Evolutionary conservation across 1,140 invertebrate genomes (phyloP), one percentile per base, ranked within the genome.

Genomic region (Acyrthosiphon pisum): DNA sequence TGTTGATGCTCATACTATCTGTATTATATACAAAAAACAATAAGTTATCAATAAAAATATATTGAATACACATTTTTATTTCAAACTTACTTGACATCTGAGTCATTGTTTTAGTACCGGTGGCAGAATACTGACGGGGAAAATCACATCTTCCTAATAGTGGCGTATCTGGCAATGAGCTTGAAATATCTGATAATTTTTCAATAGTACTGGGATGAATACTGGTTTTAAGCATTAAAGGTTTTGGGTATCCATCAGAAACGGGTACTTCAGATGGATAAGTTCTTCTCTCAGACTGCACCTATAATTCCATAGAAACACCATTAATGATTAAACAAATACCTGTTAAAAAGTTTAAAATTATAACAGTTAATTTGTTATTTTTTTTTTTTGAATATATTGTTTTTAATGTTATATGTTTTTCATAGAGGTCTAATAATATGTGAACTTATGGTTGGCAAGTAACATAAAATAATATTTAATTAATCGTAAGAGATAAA

Each of bases 161-260:
- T 22, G 91, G 91, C 20, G 91, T 93, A 56, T 93, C 91, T 30
- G 91, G 91, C 23, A 93, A 93, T 84, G 91, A 93, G 44, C 35
- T 93, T 3, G 91, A 93, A 46, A 93, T 93, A 53, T 93, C 91
- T 26, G 91, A 93, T 41, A 93, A 53, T 86, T 93, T 93, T 84
- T 93, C 91, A 44, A 93, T 93, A n/a, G 91, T 93, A 84, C 81
- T 93, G 6, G 91, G 91, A n/a, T 93, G 91, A 93, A 93, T 84
- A 84, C 81, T 83, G 2, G 35, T 53, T 56, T 83, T 93, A 56
- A 30, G 81, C 35, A n/a, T 81, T 6, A 50, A 56, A 3, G 91
- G 81, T 56, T 83, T 93, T 30, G 48, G 91, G 20, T 93, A 86
- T 56, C 48, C 91, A 93, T 93, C 91, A 41, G 91, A 50, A 84